Evolutionary conservation across 2,888 invertebrate species (phyloP), one percentile per base, ranked within the genome.

Genomic region (Hyposoter didymator): DNA sequence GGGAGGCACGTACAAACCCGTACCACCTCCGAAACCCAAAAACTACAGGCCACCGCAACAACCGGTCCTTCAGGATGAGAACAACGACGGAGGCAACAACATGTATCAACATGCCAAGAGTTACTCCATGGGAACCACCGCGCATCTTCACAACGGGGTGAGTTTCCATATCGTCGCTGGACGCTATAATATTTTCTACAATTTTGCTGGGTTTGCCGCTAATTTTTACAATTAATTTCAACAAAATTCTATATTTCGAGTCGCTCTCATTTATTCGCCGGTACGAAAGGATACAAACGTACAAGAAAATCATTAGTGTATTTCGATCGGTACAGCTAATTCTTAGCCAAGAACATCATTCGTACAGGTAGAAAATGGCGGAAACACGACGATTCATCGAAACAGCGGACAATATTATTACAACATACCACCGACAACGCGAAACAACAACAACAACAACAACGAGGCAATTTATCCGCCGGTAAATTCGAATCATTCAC

Each of bases 21-120:
- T 98, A 78, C 98, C 98, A 59, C 98, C 98, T 43, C 98, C 98
- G 10, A 98, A 98, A 92, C 98, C 98, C 67, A 98, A 98, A 92
- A 98, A 98, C 94, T 98, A 98, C 94, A 96, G 98, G 64, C 97
- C 98, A 52, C 96, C 97, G 0, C 94, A 95, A 82, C 93, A 92
- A 76, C 94, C 94, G 32, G 62, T 92, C 35, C 87, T 89, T 17
- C 92, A 92, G 78, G 90, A 92, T 28, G 92, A 92, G 49, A 91
- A 88, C 19, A 91, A 88, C 64, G 94, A 94, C 85, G 93, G 91
- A 32, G 87, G 91, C 3, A 90, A 87, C n/a, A 93, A 91, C 83
- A 85, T 92, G 79, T 94, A 94, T 86, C 94, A 95, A 70, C 95
- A 95, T 84, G 93, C 94, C 12, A 95, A 95, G 88, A 95, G 94